Evolutionary conservation across 1,140 invertebrate genomes (phyloP).

Genomic region (Zophobas morio): DNA sequence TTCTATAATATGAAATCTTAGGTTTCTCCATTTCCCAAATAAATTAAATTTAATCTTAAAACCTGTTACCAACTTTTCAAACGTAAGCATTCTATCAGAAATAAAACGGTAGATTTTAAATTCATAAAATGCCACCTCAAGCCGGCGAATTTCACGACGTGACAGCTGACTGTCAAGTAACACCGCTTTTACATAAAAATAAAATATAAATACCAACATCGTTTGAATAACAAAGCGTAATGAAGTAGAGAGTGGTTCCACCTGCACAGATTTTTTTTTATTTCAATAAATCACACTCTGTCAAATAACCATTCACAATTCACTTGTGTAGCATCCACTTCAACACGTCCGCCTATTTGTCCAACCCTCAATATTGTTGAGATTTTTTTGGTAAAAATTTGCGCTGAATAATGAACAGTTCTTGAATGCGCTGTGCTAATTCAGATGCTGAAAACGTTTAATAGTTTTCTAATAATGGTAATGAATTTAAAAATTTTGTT

Average conservation of each 20-base stretch:
- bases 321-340: background rate
- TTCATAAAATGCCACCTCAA: constrained; percentile 35
- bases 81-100: constrained; percentile 47
- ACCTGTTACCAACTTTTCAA: constrained; percentile 47
- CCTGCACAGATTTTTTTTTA: constrained; percentile 26
- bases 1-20: constrained; percentile 43
- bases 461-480: too few species aligned
- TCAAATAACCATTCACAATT: constrained; percentile 14
- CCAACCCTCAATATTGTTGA: background rate
- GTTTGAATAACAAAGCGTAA: constrained; percentile 40
- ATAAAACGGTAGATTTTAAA: constrained; percentile 42
- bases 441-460: too few species aligned
- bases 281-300: constrained; percentile 35
- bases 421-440: too few species aligned
- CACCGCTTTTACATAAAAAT: constrained; percentile 42
- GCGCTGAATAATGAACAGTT: too few species aligned
- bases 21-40: constrained; percentile 44
- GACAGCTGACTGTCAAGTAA: constrained; percentile 41
- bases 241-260: constrained; percentile 32
- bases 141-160: constrained; percentile 30
- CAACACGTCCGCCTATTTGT: background rate
- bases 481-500: too few species aligned
- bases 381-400: too few species aligned
- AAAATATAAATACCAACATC: constrained; percentile 36
- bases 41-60: constrained; percentile 50